phyloP scores from a whole-genome alignment of 1,140 invertebrate species.

The Tachypleus tridentatus region DNA sequence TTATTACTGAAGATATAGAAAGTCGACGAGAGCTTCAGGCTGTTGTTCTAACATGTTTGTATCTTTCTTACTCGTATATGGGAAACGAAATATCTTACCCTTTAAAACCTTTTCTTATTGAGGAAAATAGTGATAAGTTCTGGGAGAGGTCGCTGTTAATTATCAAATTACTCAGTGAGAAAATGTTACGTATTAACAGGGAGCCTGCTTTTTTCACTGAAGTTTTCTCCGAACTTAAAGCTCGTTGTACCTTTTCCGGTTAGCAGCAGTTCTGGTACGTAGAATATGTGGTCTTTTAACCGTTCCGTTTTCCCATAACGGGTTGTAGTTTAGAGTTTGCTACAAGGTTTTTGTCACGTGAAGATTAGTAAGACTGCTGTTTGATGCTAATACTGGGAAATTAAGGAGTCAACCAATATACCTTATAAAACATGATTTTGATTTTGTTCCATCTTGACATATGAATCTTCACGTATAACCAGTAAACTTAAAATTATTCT shows the following conservation, averaged over 20 bases:
- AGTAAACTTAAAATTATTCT: no score
- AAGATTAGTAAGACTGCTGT: no score
- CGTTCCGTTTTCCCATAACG: no score
- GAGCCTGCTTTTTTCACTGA: constrained; percentile 97
- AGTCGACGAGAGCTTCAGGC: constrained; percentile 85
- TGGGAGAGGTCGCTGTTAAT: constrained; percentile 94
- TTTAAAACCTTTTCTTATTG: constrained; percentile 96
- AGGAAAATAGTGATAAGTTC: constrained; percentile 81
- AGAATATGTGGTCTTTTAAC: no score
- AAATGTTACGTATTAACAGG: constrained; percentile 96
- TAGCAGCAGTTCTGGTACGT: no score
- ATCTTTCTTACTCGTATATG: constrained; percentile 89
- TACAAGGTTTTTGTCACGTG: no score
- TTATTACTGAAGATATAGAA: constrained; percentile 57
- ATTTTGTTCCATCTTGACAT: no score
- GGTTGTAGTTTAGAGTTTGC: no score
- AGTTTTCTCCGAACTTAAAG: constrained; percentile 94
- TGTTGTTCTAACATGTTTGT: constrained; percentile 92
- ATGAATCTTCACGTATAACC: no score
- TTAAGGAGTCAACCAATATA: no score
- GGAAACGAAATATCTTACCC: constrained; percentile 99
- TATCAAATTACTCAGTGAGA: constrained; percentile 77
- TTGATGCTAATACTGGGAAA: no score
- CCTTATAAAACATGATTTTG: no score
- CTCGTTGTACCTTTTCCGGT: constrained; percentile 38